Percentiles rank a stretch among this genome's conserved stretches.
phyloP scores from a whole-genome alignment of 2,113 vertebrate species.

The Pungitius pungitius region DNA sequence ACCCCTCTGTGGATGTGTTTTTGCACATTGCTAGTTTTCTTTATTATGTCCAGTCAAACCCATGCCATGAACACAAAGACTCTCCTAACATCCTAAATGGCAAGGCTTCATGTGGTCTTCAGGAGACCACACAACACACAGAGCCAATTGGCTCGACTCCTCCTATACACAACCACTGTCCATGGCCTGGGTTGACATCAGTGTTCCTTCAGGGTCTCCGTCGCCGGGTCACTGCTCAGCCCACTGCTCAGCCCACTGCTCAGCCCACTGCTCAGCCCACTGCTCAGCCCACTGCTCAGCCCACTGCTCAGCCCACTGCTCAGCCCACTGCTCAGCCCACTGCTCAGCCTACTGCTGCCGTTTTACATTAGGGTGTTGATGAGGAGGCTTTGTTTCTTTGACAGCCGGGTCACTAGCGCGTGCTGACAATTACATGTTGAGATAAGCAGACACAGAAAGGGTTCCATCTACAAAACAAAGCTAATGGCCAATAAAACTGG shows the following conservation, averaged over 20 bases:
- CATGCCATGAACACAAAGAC: background rate
- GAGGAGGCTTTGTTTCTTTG: constrained; percentile 28
- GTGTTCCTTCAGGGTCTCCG: constrained; percentile 4
- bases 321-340: constrained; percentile 10
- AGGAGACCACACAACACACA: background rate
- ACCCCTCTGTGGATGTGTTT: background rate
- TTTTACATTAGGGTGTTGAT: constrained; percentile 10
- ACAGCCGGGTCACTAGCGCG: background rate
- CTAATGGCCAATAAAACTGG: constrained; percentile 52
- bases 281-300: too few relatives aligned
- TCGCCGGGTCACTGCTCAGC: background rate
- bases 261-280: background rate
- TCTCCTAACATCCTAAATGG: background rate
- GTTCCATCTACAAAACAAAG: constrained; percentile 45
- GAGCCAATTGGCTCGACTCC: background rate
- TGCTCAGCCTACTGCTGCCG: constrained; percentile 8
- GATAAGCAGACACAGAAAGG: constrained; percentile 33
- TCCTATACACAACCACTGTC: background rate
- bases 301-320: background rate
- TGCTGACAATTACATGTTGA: constrained; percentile 40
- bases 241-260: constrained; percentile 8
- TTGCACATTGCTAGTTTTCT: background rate
- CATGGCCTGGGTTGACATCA: background rate
- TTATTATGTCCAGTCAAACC: constrained; percentile 12
- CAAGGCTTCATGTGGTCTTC: background rate